Evolutionary conservation across 2,797 vertebrate genomes (phyloP).

Genomic region (Danio tinwini): DNA sequence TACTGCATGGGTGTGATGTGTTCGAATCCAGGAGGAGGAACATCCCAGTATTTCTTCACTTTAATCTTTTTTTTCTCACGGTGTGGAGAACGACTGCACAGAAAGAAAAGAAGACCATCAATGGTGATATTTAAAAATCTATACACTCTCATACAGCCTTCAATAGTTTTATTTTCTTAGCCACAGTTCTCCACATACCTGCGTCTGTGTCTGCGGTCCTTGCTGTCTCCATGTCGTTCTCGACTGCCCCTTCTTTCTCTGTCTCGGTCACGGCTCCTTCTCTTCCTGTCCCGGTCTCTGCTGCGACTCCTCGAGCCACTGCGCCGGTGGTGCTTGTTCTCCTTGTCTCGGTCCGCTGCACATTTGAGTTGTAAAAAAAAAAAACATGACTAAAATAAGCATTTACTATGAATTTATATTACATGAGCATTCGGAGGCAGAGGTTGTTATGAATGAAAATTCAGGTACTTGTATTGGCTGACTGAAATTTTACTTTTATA

Average conservation of each 20-base stretch:
- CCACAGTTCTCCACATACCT: conserved; percentile 68
- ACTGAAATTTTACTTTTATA: too few relatives aligned
- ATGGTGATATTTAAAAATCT: not conserved
- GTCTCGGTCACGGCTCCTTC: conserved; percentile 81
- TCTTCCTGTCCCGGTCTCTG: conserved; percentile 88
- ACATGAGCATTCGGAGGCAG: too few relatives aligned
- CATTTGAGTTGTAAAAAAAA: conserved; percentile 15
- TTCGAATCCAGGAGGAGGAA: conserved; percentile 83
- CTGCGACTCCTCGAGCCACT: conserved; percentile 89
- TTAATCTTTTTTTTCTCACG: conserved; percentile 95
- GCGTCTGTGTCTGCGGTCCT: conserved; percentile 86
- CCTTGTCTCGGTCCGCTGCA: conserved; percentile 88
- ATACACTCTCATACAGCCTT: not conserved
- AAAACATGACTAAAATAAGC: not conserved
- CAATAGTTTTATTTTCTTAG: not conserved
- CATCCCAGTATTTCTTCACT: conserved; percentile 89
- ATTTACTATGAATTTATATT: not conserved
- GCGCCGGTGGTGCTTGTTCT: conserved; percentile 90
- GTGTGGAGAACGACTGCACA: conserved; percentile 86
- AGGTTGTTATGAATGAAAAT: too few relatives aligned
- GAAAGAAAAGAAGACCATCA: not conserved
- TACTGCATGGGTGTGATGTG: conserved; percentile 88
- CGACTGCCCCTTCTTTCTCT: conserved; percentile 79
- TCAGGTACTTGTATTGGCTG: not conserved
- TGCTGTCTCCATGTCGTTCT: conserved; percentile 88